phyloP scores from a whole-genome alignment of 2,888 invertebrate species.

The Plagodis dolabraria region DNA sequence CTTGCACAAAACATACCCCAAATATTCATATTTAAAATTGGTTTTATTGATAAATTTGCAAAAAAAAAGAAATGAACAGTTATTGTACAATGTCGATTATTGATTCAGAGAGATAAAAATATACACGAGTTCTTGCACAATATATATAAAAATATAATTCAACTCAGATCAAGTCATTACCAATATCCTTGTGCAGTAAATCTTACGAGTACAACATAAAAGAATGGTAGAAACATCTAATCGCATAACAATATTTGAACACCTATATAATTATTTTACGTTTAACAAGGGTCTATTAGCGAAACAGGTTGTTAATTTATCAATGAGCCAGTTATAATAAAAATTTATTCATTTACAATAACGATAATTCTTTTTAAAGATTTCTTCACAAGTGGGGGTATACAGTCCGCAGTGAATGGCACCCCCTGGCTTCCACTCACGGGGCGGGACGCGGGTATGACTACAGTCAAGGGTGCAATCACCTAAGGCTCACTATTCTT shows the following conservation, averaged over 20 bases:
- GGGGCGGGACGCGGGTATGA: slow-evolving; percentile 48
- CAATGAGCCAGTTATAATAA: slow-evolving; percentile 80
- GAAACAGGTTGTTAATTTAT: slow-evolving; percentile 75
- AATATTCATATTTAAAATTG: slow-evolving; percentile 78
- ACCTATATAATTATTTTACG: slow-evolving; percentile 79
- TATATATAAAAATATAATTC: slow-evolving; percentile 84
- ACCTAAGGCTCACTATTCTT: slow-evolving; percentile 79
- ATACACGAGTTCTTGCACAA: slow-evolving; percentile 78
- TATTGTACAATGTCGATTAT: slow-evolving; percentile 83
- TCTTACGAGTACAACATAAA: slow-evolving; percentile 77
- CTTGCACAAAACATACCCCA: slow-evolving; percentile 57
- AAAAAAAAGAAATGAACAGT: slow-evolving; percentile 79
- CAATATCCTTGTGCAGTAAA: slow-evolving; percentile 84
- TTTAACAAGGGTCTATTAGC: slow-evolving; percentile 82
- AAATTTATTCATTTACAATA: slow-evolving; percentile 81
- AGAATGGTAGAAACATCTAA: slow-evolving; percentile 79
- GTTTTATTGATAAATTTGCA: slow-evolving; percentile 83
- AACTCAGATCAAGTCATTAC: slow-evolving; percentile 83
- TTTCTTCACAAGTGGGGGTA: slow-evolving; percentile 70
- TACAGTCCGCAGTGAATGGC: slow-evolving; percentile 46
- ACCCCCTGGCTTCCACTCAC: slow-evolving; percentile 31
- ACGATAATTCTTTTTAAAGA: slow-evolving; percentile 71
- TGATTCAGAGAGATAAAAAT: slow-evolving; percentile 81
- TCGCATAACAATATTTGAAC: slow-evolving; percentile 83
- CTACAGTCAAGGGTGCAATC: slow-evolving; percentile 69